These are phyloP conservation scores for Pseudochaenichthys georgianus DNA, from an alignment of 2,797 vertebrate species.

Conservation along the genomic window DNA sequence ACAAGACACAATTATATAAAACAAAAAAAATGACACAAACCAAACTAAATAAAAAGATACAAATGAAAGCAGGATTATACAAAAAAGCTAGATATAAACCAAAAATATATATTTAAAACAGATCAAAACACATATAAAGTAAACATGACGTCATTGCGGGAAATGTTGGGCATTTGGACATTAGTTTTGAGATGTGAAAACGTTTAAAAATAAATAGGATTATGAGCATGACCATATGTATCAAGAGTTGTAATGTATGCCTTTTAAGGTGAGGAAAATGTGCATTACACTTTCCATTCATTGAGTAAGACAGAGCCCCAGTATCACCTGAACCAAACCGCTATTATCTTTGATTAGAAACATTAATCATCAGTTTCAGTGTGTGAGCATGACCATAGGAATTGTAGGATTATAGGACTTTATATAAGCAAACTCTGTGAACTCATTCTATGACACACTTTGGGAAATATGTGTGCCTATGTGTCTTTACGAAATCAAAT, in stretches of 20 bases:
- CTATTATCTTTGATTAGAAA: background rate
- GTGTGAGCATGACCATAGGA: background rate
- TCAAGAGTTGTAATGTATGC: background rate
- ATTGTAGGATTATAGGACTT: background rate
- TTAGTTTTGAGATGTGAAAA: too few species aligned
- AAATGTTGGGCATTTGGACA: too few species aligned
- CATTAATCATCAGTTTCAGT: conserved; percentile 37
- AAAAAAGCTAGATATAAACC: too few species aligned
- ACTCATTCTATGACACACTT: background rate
- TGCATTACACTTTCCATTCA: background rate
- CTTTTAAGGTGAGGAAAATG: background rate
- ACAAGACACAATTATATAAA: too few species aligned
- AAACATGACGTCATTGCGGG: too few species aligned
- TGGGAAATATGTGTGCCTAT: background rate
- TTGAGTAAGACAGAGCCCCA: background rate
- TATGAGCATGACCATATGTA: background rate
- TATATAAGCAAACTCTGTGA: background rate
- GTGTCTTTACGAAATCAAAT: background rate
- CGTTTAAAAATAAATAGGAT: too few species aligned
- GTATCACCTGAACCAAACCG: background rate
- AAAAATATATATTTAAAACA: too few species aligned
- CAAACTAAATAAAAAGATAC: too few species aligned
- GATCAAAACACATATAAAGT: too few species aligned
- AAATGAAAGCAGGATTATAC: too few species aligned
- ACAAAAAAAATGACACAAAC: too few species aligned